These are phyloP conservation scores for Sinosuthora webbiana DNA, from an alignment of 2,113 vertebrate species.

Conservation along the genomic window DNA sequence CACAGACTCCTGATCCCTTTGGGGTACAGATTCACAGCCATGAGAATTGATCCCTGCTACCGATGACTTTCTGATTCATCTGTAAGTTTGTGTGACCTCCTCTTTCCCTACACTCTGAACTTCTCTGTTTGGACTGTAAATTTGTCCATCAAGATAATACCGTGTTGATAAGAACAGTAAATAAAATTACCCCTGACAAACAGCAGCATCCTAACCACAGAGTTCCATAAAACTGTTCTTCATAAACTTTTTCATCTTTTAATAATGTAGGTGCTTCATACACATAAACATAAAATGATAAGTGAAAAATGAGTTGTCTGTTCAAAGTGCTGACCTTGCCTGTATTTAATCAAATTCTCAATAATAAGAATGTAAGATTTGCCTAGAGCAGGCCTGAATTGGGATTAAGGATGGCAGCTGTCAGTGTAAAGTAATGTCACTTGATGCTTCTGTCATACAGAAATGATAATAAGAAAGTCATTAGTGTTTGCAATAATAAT, in stretches of 20 bases:
- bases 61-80: background rate
- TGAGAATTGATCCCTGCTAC: background rate
- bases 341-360: background rate
- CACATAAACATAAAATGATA: background rate
- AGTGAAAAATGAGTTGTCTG: background rate
- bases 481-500: slow-evolving; percentile 29
- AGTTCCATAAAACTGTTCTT: background rate
- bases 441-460: slow-evolving; percentile 13
- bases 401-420: slow-evolving; percentile 11
- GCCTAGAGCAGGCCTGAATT: background rate
- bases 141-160: background rate
- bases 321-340: background rate
- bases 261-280: background rate
- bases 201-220: fast-evolving
- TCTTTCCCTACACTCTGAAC: background rate
- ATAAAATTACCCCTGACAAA: background rate
- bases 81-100: background rate
- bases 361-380: slow-evolving; percentile 1
- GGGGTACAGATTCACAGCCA: background rate
- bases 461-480: slow-evolving; percentile 21
- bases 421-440: background rate
- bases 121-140: background rate
- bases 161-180: background rate
- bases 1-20: background rate
- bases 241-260: background rate